phyloP scores from a whole-genome alignment of 2,888 invertebrate species.

The Lepidochrysops patricia region DNA sequence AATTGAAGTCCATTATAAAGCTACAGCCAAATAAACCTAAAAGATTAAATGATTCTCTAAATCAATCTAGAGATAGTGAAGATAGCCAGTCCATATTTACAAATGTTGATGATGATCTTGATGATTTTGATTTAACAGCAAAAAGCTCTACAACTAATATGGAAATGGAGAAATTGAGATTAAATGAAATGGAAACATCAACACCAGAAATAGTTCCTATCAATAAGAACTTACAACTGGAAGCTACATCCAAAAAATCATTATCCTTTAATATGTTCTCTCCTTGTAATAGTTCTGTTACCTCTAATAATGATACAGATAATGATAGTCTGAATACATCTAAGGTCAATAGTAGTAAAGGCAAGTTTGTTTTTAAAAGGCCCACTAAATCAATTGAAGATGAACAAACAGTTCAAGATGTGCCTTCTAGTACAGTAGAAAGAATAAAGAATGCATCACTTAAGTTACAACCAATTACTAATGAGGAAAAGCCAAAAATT shows the following conservation, averaged over 20 bases:
- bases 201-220: slow-evolving; percentile 41
- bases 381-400: slow-evolving; percentile 46
- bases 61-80: slow-evolving; percentile 1
- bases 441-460: slow-evolving; percentile 49
- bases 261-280: slow-evolving; percentile 44
- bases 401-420: slow-evolving; percentile 34
- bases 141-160: slow-evolving; percentile 17
- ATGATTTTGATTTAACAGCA: slow-evolving; percentile 39
- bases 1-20: slow-evolving; percentile 64
- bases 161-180: slow-evolving; percentile 14
- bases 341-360: slow-evolving; percentile 43
- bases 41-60: slow-evolving; percentile 8
- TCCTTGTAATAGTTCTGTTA: slow-evolving; percentile 33
- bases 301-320: slow-evolving; percentile 35
- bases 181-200: slow-evolving; percentile 33
- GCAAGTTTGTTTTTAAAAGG: slow-evolving; percentile 61
- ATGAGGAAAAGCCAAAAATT: slow-evolving; percentile 35
- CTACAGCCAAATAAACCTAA: slow-evolving; percentile 34
- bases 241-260: slow-evolving; percentile 40
- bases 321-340: slow-evolving; percentile 30
- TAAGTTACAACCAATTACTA: slow-evolving; percentile 46
- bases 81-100: slow-evolving; percentile 32
- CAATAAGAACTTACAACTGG: slow-evolving; percentile 37
- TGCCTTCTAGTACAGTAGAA: slow-evolving; percentile 51
- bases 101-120: slow-evolving; percentile 35